Conservation (phyloP, 2,888 invertebrate genomes). For the Mantis religiosa region DNA sequence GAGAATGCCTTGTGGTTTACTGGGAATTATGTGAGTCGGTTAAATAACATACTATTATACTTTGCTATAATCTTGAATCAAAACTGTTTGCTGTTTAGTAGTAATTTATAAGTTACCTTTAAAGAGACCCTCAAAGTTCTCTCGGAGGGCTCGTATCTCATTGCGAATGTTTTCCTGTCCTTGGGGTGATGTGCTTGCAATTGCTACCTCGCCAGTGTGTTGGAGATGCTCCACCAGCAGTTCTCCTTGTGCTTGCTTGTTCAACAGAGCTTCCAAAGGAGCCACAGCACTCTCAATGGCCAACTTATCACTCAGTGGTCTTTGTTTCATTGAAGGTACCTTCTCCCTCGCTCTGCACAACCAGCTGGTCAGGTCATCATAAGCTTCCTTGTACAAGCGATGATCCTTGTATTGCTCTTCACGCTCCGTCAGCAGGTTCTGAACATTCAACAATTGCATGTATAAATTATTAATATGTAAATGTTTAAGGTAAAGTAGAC, state of each 20-base stretch:
- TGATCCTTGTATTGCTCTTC: conserved; percentile 87
- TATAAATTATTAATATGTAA: too few relatives aligned
- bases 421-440: conserved; percentile 68
- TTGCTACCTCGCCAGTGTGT: conserved; percentile 81
- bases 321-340: conserved; percentile 80
- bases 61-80: too few relatives aligned
- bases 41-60: too few relatives aligned
- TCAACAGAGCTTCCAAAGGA: conserved; percentile 78
- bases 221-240: conserved; percentile 79
- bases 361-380: conserved; percentile 87
- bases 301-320: conserved; percentile 77
- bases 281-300: conserved; percentile 85
- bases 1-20: too few relatives aligned
- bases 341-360: conserved; percentile 82
- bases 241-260: conserved; percentile 88
- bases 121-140: conserved; percentile 80
- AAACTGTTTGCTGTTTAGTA: too few relatives aligned
- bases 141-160: conserved; percentile 79
- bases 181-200: conserved; percentile 74
- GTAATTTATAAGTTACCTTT: conserved; percentile 46
- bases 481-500: too few relatives aligned
- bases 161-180: conserved; percentile 78
- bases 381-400: conserved; percentile 83
- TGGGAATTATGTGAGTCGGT: too few relatives aligned
- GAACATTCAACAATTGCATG: conserved; percentile 26